These are phyloP conservation scores for Chydorus sphaericus DNA, from an alignment of 2,888 invertebrate species.

Conservation along the genomic window DNA sequence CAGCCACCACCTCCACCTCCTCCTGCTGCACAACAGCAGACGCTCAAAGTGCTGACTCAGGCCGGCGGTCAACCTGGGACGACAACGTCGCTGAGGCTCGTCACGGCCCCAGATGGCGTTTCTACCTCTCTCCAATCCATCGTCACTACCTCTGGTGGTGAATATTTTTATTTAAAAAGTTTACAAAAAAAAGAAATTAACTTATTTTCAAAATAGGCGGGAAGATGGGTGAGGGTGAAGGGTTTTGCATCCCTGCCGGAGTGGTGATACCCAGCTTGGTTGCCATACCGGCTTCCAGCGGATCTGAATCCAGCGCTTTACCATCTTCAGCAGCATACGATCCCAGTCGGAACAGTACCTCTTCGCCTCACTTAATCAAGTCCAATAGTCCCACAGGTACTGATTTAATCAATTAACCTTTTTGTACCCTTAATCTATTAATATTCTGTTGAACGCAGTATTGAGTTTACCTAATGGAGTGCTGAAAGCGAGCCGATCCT, in stretches of 20 bases:
- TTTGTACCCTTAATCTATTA: neutral
- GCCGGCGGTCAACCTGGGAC: neutral
- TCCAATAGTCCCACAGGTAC: constrained; percentile 1
- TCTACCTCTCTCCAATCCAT: no score
- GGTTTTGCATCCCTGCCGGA: constrained; percentile 13
- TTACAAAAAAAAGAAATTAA: no score
- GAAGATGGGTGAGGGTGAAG: no score
- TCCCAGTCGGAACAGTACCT: no score
- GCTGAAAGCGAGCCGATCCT: neutral
- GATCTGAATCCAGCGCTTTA: neutral
- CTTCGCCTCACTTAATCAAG: no score
- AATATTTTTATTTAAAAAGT: no score
- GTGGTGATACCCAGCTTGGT: constrained; percentile 14
- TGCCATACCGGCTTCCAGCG: constrained; percentile 5
- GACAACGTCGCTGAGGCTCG: neutral
- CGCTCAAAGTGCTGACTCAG: neutral
- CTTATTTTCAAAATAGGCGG: no score
- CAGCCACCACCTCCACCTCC: no score
- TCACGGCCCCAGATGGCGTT: no score
- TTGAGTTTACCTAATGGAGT: constrained; percentile 9
- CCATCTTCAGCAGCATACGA: no score
- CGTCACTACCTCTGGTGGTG: no score
- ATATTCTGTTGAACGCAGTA: neutral
- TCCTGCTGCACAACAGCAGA: neutral
- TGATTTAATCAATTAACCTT: neutral